Evolutionary conservation across 2,113 vertebrate species (phyloP).

Genomic region (Petroica traversi): DNA sequence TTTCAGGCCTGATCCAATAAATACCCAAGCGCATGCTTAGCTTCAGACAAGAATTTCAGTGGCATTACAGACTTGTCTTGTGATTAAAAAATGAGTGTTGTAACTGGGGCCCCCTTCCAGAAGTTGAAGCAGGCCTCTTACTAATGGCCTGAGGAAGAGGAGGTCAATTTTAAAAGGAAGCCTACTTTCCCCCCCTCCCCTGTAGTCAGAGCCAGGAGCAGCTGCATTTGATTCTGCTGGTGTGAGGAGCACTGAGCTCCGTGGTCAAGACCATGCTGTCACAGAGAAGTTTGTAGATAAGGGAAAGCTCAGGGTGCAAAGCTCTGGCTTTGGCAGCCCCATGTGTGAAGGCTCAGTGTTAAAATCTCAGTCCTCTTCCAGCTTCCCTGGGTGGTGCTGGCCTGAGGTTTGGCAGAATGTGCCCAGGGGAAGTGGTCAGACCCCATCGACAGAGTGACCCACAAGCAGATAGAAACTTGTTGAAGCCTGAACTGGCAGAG

Average conservation of each 20-base stretch:
- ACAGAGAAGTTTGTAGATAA: neutral
- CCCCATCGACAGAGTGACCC: neutral
- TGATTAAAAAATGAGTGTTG: neutral
- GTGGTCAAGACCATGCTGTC: neutral
- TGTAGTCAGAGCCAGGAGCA: neutral
- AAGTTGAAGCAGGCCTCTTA: constrained; percentile 4
- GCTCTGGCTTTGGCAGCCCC: neutral
- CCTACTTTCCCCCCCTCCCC: neutral
- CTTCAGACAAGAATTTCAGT: neutral
- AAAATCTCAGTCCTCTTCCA: neutral
- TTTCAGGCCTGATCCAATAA: neutral
- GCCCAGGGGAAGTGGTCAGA: neutral
- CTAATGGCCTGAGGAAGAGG: neutral
- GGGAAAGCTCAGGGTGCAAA: neutral
- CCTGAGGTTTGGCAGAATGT: neutral
- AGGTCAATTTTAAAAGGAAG: constrained; percentile 34
- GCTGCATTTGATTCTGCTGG: neutral
- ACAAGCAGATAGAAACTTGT: neutral
- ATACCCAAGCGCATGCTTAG: neutral
- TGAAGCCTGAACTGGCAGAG: neutral
- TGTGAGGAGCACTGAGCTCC: neutral
- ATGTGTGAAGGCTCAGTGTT: rapidly evolving
- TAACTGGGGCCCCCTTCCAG: neutral
- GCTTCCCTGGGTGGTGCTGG: neutral
- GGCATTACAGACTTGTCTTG: neutral